Percentiles rank a stretch among this genome's conserved stretches.
These are phyloP conservation scores for Erythrolamprus reginae DNA, from an alignment of 2,113 vertebrate genomes.

Conservation along the genomic window DNA sequence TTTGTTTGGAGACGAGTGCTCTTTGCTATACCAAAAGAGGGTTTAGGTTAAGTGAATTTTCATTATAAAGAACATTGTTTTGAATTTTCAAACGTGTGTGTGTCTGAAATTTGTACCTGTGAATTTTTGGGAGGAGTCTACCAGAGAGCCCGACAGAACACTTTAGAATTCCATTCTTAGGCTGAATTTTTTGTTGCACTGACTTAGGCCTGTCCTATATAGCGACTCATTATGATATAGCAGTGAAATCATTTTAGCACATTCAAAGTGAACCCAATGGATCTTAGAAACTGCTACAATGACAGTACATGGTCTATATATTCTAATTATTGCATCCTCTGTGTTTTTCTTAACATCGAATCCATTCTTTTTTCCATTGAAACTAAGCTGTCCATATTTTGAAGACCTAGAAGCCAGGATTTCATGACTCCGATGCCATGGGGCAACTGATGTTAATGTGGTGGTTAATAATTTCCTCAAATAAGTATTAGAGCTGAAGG, in stretches of 20 bases:
- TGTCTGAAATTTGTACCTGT: too few species aligned
- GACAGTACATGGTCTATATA: not conserved
- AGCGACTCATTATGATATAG: not conserved
- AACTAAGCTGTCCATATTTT: not conserved
- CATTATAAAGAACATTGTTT: too few species aligned
- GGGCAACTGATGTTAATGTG: not conserved
- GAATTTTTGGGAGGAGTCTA: too few species aligned
- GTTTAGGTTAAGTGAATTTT: too few species aligned
- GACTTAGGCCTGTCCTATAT: not conserved
- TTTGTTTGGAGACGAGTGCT: too few species aligned
- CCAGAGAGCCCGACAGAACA: too few species aligned
- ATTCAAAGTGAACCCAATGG: too few species aligned
- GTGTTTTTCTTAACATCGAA: not conserved
- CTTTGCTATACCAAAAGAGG: too few species aligned
- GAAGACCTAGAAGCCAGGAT: not conserved
- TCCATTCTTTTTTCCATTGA: not conserved
- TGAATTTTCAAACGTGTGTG: too few species aligned
- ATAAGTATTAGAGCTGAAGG: not conserved
- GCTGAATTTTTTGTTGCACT: not conserved
- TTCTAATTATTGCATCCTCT: not conserved
- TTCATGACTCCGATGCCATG: not conserved
- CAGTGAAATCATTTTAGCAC: too few species aligned
- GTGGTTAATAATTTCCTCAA: constrained; percentile 2
- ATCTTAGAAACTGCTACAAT: not conserved
- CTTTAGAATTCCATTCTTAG: not conserved